phyloP scores from a whole-genome alignment of 2,888 invertebrate species.

The Liopterus haemorrhoidalis region DNA sequence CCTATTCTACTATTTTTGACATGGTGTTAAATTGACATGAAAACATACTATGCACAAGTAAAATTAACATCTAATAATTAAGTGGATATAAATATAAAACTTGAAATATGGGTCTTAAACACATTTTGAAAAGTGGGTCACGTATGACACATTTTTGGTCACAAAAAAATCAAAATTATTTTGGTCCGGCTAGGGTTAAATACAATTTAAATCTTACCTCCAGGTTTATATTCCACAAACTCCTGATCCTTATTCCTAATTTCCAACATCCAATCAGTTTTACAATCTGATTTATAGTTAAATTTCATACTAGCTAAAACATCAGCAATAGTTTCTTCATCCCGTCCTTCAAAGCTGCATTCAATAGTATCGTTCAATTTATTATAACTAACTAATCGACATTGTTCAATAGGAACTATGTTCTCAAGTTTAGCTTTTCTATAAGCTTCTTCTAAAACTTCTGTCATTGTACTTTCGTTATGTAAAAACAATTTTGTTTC shows the following conservation, averaged over 20 bases:
- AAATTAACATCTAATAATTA: too few relatives aligned
- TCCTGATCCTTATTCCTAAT: constrained; percentile 53
- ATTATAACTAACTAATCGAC: constrained; percentile 67
- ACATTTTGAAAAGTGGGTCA: too few relatives aligned
- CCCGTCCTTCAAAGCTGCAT: constrained; percentile 58
- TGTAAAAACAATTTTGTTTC: constrained; percentile 55
- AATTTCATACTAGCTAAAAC: constrained; percentile 47
- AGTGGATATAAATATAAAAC: too few relatives aligned
- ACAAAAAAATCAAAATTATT: too few relatives aligned
- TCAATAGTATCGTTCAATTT: constrained; percentile 58
- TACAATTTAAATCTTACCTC: too few relatives aligned
- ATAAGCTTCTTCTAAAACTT: constrained; percentile 56
- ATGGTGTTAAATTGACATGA: too few relatives aligned
- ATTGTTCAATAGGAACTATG: constrained; percentile 57
- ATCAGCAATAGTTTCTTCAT: constrained; percentile 47
- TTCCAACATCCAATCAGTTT: constrained; percentile 61
- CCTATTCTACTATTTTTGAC: too few relatives aligned
- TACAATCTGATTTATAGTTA: constrained; percentile 46
- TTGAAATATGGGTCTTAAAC: too few relatives aligned
- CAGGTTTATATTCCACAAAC: constrained; percentile 58
- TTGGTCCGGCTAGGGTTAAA: too few relatives aligned
- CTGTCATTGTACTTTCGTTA: constrained; percentile 54
- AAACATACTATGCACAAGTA: too few relatives aligned
- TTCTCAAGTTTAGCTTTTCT: constrained; percentile 54
- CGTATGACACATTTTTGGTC: too few relatives aligned